phyloP scores from a whole-genome alignment of 1,140 invertebrate genomes.

The Trinorchestia longiramus region DNA sequence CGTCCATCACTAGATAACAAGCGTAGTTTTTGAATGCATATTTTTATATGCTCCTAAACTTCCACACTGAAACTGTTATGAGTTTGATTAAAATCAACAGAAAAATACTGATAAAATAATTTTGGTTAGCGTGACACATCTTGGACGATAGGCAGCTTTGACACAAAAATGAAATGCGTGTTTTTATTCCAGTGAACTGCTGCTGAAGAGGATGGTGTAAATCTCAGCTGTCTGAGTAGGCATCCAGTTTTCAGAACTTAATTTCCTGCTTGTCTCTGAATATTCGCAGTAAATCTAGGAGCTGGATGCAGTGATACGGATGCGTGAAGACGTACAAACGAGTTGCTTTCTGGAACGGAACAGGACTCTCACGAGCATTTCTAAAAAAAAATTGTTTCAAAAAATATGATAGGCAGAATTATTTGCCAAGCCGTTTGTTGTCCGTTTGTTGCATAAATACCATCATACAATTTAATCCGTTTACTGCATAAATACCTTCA shows the following conservation, averaged over 20 bases:
- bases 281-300: slow-evolving; percentile 38
- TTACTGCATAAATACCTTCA: neutral
- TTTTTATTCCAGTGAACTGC: neutral
- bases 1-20: neutral
- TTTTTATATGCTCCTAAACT: neutral
- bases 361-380: neutral
- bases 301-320: neutral
- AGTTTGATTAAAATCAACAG: neutral
- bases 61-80: neutral
- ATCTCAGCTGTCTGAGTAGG: neutral
- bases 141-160: neutral
- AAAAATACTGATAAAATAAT: neutral
- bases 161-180: neutral
- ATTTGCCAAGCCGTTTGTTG: neutral
- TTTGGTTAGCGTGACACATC: neutral
- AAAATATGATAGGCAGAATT: neutral
- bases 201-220: neutral
- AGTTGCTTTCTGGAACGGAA: neutral
- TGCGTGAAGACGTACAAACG: neutral
- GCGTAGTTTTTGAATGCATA: neutral
- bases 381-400: neutral
- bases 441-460: neutral
- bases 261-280: slow-evolving; percentile 40
- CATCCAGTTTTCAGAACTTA: slow-evolving; percentile 45
- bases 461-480: neutral